A percentile compares a stretch with the other conserved stretches of the same genome.
phyloP scores from a whole-genome alignment of 2,113 vertebrate species.

The Lamprotornis superbus region DNA sequence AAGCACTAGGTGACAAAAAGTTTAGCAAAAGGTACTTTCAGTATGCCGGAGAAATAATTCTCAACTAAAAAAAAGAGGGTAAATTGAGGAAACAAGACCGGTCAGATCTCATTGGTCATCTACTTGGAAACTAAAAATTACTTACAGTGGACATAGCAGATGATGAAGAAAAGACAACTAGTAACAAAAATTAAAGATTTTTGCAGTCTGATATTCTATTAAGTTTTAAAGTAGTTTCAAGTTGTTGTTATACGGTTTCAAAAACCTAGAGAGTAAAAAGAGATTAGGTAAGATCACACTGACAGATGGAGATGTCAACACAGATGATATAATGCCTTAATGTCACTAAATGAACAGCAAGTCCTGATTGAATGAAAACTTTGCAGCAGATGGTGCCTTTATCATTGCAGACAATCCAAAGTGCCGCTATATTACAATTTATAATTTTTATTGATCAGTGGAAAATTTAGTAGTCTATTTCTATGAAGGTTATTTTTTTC shows the following conservation, averaged over 20 bases:
- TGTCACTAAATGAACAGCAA: not conserved
- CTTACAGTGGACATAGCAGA: not conserved
- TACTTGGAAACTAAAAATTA: not conserved
- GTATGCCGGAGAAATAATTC: not conserved
- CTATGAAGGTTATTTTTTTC: not conserved
- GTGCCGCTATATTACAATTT: not conserved
- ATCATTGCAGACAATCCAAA: not conserved
- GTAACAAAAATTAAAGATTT: not conserved
- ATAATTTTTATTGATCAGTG: not conserved
- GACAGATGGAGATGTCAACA: not conserved
- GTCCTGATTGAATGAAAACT: not conserved
- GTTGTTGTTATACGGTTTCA: not conserved
- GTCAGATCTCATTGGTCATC: not conserved
- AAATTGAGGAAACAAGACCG: not conserved
- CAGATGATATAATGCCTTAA: not conserved
- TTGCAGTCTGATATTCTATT: not conserved
- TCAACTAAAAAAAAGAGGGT: not conserved
- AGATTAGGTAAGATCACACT: not conserved
- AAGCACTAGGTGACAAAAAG: not conserved
- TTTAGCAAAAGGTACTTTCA: not conserved
- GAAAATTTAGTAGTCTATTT: not conserved
- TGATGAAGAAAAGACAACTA: not conserved
- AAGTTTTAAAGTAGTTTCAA: not conserved
- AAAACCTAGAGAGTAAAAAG: not conserved
- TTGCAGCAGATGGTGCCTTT: not conserved